These are phyloP conservation scores for Hirudinaria manillensis DNA, from an alignment of 2,888 invertebrate species.

Conservation along the genomic window DNA sequence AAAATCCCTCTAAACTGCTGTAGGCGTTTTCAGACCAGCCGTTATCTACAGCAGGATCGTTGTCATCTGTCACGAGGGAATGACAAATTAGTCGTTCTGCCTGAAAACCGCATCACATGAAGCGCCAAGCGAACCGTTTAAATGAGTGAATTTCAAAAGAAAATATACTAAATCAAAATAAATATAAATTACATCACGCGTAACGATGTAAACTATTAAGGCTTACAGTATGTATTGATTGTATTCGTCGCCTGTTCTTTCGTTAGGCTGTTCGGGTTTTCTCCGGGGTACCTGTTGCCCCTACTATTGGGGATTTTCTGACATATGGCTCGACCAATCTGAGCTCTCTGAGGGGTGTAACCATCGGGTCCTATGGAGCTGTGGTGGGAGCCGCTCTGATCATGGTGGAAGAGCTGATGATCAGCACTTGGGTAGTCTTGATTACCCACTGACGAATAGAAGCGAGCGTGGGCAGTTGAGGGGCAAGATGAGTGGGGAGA, in stretches of 20 bases:
- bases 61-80: not conserved
- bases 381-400: not conserved
- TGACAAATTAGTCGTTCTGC: too few species aligned
- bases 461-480: not conserved
- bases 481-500: not conserved
- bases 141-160: too few species aligned
- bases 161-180: not conserved
- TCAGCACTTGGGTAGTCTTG: not conserved
- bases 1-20: constrained; percentile 6
- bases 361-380: too few species aligned
- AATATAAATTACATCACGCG: not conserved
- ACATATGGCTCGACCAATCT: not conserved
- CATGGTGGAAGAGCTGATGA: not conserved
- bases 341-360: not conserved
- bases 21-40: constrained; percentile 15
- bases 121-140: too few species aligned
- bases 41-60: constrained; percentile 1
- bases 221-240: not conserved
- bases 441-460: not conserved
- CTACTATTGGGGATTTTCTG: not conserved
- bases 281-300: not conserved
- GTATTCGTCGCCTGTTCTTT: constrained; percentile 13
- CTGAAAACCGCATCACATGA: too few species aligned
- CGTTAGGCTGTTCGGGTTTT: not conserved
- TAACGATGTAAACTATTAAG: not conserved